phyloP scores from a whole-genome alignment of 2,113 vertebrate species.

The Ceratotherium simum region DNA sequence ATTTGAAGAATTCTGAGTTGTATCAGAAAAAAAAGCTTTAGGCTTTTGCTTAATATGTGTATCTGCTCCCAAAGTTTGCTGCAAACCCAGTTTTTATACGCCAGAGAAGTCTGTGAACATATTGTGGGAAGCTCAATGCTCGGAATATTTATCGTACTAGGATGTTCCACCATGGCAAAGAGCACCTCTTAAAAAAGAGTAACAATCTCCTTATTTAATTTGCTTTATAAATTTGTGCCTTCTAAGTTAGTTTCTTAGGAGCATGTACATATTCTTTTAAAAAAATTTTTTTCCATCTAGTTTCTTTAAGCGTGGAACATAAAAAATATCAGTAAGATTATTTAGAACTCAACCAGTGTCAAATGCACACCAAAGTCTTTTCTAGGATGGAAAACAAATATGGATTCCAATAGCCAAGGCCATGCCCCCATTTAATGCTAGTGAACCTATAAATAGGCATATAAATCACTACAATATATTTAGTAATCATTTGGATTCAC shows the following conservation, averaged over 20 bases:
- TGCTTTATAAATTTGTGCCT: constrained; percentile 16
- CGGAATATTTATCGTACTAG: not conserved
- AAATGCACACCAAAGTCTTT: not conserved
- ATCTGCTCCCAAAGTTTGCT: not conserved
- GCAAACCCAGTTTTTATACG: not conserved
- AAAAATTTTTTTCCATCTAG: not conserved
- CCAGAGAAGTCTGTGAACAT: not conserved
- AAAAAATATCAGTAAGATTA: not conserved
- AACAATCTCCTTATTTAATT: not conserved
- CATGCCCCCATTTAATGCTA: not conserved
- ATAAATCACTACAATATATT: constrained; percentile 22
- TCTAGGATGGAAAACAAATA: not conserved
- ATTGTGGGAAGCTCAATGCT: not conserved
- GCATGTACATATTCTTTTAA: not conserved
- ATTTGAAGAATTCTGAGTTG: not conserved
- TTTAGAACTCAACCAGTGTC: not conserved
- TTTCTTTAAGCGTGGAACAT: constrained; percentile 39
- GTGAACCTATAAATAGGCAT: not conserved
- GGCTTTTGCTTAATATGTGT: not conserved
- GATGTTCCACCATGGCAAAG: not conserved
- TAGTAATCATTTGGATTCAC: not conserved
- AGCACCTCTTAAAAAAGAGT: not conserved
- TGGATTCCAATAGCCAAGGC: not conserved
- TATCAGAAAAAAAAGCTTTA: not conserved
- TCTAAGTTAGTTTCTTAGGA: constrained; percentile 19